Base-by-base conservation (phyloP, 2,888 invertebrate genomes). In the Boloria selene region DNA sequence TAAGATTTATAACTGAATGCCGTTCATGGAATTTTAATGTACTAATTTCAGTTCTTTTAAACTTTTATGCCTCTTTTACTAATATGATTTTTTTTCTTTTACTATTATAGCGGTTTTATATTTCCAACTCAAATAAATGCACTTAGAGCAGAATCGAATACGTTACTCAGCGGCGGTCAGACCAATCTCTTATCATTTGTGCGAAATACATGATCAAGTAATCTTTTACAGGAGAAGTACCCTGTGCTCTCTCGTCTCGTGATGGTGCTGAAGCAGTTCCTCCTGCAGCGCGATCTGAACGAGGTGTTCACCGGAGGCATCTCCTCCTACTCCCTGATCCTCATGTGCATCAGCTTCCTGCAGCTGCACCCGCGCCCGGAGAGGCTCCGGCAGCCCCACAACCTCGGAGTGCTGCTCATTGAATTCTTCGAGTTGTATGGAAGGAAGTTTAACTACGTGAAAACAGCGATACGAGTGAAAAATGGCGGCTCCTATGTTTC, bases 221-320 rank as follows among this genome's bases (percentile, higher is more conserved):
- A 31, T 31, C 31, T 31, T 38, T 80, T 77, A 2, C 85, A 92
- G 90, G 94, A 95, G 69, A 94, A 95, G 77, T 99, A 95, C 91
- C 98, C 98, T 26, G 96, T 97, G 72, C 94, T 99, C 76, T 96
- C 97, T 62, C 98, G 98, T 80, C 93, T 99, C 83, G 98, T 99
- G 80, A 96, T 99, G 92, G 98, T 99, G 70, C 94, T 99, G 78
- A 99, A 99, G 93, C 99, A 99, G 93, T 99, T 99, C 93, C 95
- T 99, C 74, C 94, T 98, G 74, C 98, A 99, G 93, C 95, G 99
- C 81, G 98, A 99, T 93, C 95, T 99, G 82, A 99, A 99, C 92
- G 99, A 99, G 94, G 99, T 99, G 80, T 99, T 99, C 93, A 99
- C 98, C 72, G 99, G 99, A 73, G 99, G 99, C 86, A 98, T 99